A percentile compares a stretch with the other conserved stretches of the same genome.
Evolutionary conservation across 37 sponge, comb jelly and placozoan species (phyloP).

Genomic region (Chondrosia reniformis): DNA sequence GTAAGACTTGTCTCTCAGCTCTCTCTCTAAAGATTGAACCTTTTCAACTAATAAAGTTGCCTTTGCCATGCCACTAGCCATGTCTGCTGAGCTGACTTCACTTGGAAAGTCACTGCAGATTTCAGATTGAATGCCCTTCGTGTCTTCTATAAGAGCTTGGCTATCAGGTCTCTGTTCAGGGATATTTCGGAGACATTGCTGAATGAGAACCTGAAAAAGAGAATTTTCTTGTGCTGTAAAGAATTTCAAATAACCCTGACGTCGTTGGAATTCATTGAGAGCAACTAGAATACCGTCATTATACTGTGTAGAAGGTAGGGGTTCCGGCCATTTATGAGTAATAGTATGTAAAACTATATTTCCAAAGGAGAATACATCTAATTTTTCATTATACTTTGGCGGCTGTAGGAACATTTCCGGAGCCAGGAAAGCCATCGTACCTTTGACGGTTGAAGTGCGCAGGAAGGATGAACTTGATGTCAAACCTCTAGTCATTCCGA

Average conservation of each 20-base stretch:
- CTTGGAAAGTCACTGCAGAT: not conserved
- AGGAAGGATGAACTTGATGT: not conserved
- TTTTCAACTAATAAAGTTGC: not conserved
- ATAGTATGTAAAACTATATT: not conserved
- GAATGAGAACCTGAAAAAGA: not conserved
- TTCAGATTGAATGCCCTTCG: not conserved
- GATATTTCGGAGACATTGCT: not conserved
- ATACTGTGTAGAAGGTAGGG: not conserved
- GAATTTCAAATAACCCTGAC: not conserved
- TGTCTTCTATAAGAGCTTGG: not conserved
- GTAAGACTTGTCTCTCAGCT: not conserved
- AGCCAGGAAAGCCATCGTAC: not conserved
- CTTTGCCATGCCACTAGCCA: too few species aligned
- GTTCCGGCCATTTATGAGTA: not conserved
- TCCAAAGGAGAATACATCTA: conserved; percentile 34
- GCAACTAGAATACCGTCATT: not conserved
- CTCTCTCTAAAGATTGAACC: not conserved
- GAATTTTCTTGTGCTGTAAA: not conserved
- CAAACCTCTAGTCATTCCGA: not conserved
- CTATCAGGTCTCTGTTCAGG: not conserved
- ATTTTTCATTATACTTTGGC: not conserved
- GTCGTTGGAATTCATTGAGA: not conserved
- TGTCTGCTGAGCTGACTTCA: not conserved
- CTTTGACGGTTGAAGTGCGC: not conserved
- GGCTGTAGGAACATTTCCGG: not conserved